Evolutionary conservation across 2,113 vertebrate species (phyloP).

Genomic region (Eclectus roratus): DNA sequence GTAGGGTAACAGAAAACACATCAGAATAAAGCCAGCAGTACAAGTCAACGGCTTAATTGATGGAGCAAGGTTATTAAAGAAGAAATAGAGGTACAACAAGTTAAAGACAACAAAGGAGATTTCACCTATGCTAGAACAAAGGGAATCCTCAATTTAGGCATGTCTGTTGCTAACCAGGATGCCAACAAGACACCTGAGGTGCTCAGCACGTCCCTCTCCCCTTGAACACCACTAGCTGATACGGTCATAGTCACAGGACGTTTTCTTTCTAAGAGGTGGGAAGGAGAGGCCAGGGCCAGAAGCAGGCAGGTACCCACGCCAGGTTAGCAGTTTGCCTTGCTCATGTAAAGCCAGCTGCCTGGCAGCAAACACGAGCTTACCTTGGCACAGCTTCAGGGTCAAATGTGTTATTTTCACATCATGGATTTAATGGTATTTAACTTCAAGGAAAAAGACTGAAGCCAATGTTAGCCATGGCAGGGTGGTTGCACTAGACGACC

Average conservation of each 20-base stretch:
- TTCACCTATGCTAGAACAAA: neutral
- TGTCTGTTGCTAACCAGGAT: neutral
- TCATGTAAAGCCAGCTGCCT: neutral
- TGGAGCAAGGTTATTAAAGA: neutral
- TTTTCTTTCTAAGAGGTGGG: neutral
- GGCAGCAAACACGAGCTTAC: neutral
- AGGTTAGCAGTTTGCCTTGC: neutral
- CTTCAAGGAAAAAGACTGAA: neutral
- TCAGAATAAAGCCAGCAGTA: neutral
- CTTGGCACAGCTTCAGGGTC: neutral
- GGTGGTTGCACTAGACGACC: neutral
- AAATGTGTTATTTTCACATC: neutral
- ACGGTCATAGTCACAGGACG: accelerated
- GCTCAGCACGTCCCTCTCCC: neutral
- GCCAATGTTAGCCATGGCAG: neutral
- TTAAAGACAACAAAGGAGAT: neutral
- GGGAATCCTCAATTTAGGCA: neutral
- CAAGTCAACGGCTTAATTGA: neutral
- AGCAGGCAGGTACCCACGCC: neutral
- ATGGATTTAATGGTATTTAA: neutral
- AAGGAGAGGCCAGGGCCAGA: neutral
- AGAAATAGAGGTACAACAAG: neutral
- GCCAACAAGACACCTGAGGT: neutral
- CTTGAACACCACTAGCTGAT: accelerated
- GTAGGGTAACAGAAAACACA: neutral